Evolutionary conservation across 2,113 vertebrate species (phyloP).

Genomic region (Microcebus lehilahytsara): DNA sequence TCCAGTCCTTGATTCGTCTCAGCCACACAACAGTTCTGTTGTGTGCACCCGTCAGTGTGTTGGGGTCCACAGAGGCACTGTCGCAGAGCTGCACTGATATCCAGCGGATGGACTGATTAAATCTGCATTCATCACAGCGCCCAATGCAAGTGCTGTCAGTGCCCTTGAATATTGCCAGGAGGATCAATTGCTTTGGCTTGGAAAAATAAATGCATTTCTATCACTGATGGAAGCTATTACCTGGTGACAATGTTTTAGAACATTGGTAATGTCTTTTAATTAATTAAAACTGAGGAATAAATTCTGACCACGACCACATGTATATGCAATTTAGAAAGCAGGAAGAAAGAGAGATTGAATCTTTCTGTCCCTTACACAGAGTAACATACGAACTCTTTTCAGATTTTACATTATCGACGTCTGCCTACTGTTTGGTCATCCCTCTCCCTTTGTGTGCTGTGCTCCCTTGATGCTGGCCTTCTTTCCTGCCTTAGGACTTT

Average conservation of each 20-base stretch:
- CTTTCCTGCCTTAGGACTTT: neutral
- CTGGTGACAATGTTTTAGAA: neutral
- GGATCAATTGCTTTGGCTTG: constrained; percentile 58
- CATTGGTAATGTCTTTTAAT: neutral
- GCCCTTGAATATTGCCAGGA: neutral
- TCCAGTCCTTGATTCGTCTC: neutral
- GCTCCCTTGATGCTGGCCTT: neutral
- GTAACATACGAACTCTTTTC: neutral
- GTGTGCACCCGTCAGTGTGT: neutral
- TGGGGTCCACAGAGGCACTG: constrained; percentile 32
- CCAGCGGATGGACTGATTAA: constrained; percentile 17
- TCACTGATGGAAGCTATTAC: neutral
- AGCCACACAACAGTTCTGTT: neutral
- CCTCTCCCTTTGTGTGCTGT: neutral
- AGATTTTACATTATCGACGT: neutral
- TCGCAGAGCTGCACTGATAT: neutral
- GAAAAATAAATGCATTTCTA: constrained; percentile 34
- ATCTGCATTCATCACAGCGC: constrained; percentile 17
- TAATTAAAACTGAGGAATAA: constrained; percentile 27
- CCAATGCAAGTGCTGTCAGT: neutral
- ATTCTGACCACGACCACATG: neutral
- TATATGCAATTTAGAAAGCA: neutral
- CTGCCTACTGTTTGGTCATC: neutral
- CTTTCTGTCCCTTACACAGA: neutral
- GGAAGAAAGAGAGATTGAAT: neutral